Evolutionary conservation across 2,888 invertebrate genomes (phyloP), one percentile per base, ranked within the genome.

Genomic region (Drosophila eohydei): DNA sequence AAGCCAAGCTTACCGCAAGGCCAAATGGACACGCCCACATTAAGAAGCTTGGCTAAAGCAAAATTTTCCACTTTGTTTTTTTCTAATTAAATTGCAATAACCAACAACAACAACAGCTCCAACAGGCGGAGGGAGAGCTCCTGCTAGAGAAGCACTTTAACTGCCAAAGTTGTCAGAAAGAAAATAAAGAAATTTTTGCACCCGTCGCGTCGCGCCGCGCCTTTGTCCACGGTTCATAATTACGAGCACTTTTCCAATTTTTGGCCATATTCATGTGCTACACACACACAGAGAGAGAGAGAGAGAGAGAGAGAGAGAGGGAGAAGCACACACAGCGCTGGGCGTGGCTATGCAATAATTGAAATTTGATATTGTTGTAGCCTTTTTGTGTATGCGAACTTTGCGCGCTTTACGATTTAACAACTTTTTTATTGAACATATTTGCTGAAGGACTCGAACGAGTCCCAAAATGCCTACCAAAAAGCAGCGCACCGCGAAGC

Each of bases 71-170:
- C 81, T 83, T 83, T 83, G 75, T 81, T 80, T 80, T 80, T 50
- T 83, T 73, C 80, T 87, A 86, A 86, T 86, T 88, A 86, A 88
- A 86, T 86, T 83, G 89, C 87, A 88, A 72, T 83, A 75, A 71
- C 61, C 69, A 80, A 50, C 50, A 57, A 40, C 54, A 68, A 26
- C 26, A 59, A 55, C 46, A 21, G 21, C 21, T 21, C 21, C 21
- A 21, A 21, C 21, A 0, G 7, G 1, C 12, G 1, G 4, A 6
- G 16, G n/a, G 11, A 5, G 32, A 16, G 50, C 5, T 16, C 16
- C 6, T 12, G 32, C 30, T 34, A 32, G n/a, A 32, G 84, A 85
- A 85, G 89, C 87, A 83, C 89, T 83, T 76, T 71, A 86, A 81
- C 83, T 88, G 79, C 72, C 83, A 83, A 80, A 83, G 69, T 74